Evolutionary conservation across 2,888 invertebrate genomes (phyloP).

Genomic region (Ecdyonurus torrentis): DNA sequence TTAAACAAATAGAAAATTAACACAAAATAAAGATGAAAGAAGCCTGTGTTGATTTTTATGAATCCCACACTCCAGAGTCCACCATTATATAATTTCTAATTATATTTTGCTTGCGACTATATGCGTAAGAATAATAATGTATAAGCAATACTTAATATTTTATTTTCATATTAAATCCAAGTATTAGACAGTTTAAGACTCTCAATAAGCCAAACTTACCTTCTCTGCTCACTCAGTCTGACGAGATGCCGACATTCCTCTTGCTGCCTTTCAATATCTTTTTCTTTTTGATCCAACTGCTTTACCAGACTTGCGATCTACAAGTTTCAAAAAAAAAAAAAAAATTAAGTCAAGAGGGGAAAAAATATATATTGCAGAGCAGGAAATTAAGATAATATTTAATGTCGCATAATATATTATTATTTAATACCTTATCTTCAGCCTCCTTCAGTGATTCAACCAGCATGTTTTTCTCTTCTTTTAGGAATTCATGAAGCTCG

Average conservation of each 20-base stretch:
- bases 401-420: not conserved
- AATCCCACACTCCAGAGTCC: too few species aligned
- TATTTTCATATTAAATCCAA: too few species aligned
- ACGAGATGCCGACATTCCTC: slow-evolving; percentile 65
- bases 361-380: too few species aligned
- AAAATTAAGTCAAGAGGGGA: slow-evolving; percentile 1
- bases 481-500: slow-evolving; percentile 76
- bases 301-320: slow-evolving; percentile 19
- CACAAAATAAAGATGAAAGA: too few species aligned
- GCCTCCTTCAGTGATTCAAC: slow-evolving; percentile 62
- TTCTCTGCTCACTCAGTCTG: slow-evolving; percentile 62
- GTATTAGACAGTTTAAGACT: too few species aligned
- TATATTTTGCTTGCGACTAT: too few species aligned
- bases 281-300: slow-evolving; percentile 35
- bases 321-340: slow-evolving; percentile 1
- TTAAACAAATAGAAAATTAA: too few species aligned
- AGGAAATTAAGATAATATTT: slow-evolving; percentile 2
- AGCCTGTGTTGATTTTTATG: too few species aligned
- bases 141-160: too few species aligned
- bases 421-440: slow-evolving; percentile 41
- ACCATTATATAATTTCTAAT: too few species aligned
- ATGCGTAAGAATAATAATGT: too few species aligned
- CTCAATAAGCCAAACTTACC: slow-evolving; percentile 26
- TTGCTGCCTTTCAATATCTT: slow-evolving; percentile 42
- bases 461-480: slow-evolving; percentile 66